Base-by-base conservation (phyloP, 2,797 vertebrate species). In the Peromyscus eremicus region DNA sequence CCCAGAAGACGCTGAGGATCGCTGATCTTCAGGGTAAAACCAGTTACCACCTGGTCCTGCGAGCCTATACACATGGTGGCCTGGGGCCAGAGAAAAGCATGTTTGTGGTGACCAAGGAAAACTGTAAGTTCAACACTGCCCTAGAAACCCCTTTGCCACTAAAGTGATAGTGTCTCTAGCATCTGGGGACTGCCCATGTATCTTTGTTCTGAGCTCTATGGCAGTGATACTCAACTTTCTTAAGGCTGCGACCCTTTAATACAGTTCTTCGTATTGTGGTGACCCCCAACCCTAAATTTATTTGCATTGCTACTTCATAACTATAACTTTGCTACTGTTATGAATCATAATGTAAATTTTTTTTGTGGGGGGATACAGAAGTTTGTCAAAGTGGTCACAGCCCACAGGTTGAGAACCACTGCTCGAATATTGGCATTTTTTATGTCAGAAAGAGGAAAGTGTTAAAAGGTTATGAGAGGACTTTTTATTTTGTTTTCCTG, bases 71-170 rank as follows among this genome's bases (percentile, higher is more conserved):
- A 0, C 96, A 97, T 68, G 99, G 98, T 46, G 99, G 99, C 0
- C 83, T 98, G 92, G 98, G 99, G 92, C 99, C 99, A 25, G 97
- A 98, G 62, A 98, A 98, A 79, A 98, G 97, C 86, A 98, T 98
- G 88, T 98, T 98, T 34, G 99, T 99, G 88, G 98, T 98, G 95
- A 99, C 99, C 12, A 99, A 99, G 96, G 99, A 99, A 49, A 99
- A 99, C 80, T 98, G 99, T 99, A 98, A 98, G 99, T 98, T 68
- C 32, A 23, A 79, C 86, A 43, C 34, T 55, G 19, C 11, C 52
- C 37, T 89, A 37, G 52, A 62, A 29, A 62, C 19, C 13, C 55
- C 85, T 57, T 40, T 5, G 2, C 37, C 71, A 40, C 27, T 13
- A 25, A 40, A 13, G 25, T 11, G 23, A 14, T 25, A 12, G n/a